These are phyloP conservation scores for Odontamblyopus rebecca DNA, from an alignment of 2,797 vertebrate species.

Conservation along the genomic window DNA sequence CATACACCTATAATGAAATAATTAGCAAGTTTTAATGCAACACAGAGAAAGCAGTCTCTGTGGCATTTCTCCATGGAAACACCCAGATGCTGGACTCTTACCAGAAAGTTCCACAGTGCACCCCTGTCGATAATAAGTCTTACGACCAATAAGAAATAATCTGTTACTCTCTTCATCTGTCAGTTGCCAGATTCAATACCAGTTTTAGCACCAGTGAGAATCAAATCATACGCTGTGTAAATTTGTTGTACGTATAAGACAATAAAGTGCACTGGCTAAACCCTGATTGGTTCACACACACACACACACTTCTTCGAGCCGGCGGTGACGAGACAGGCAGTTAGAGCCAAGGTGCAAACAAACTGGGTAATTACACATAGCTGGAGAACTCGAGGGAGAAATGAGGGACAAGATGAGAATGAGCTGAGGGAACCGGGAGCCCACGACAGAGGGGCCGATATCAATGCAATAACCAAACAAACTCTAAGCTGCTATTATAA, in stretches of 20 bases:
- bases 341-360: constrained; percentile 75
- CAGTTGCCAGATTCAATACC: not conserved
- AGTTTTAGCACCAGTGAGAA: not conserved
- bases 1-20: too few species aligned
- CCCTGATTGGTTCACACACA: constrained; percentile 58
- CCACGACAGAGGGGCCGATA: constrained; percentile 48
- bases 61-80: too few species aligned
- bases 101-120: too few species aligned
- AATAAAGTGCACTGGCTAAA: constrained; percentile 43
- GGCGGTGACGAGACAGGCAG: constrained; percentile 61
- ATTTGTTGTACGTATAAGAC: not conserved
- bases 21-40: too few species aligned
- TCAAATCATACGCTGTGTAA: not conserved
- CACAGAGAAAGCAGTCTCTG: too few species aligned
- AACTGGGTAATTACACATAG: constrained; percentile 75
- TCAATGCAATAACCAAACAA: constrained; percentile 59
- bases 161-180: not conserved
- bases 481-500: constrained; percentile 51
- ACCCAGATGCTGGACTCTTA: too few species aligned
- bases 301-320: constrained; percentile 43
- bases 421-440: constrained; percentile 62
- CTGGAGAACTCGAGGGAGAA: constrained; percentile 69
- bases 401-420: constrained; percentile 72
- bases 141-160: too few species aligned
- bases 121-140: too few species aligned